These are phyloP conservation scores for Callorhinus ursinus DNA, from an alignment of 2,113 vertebrate genomes.

Conservation along the genomic window DNA sequence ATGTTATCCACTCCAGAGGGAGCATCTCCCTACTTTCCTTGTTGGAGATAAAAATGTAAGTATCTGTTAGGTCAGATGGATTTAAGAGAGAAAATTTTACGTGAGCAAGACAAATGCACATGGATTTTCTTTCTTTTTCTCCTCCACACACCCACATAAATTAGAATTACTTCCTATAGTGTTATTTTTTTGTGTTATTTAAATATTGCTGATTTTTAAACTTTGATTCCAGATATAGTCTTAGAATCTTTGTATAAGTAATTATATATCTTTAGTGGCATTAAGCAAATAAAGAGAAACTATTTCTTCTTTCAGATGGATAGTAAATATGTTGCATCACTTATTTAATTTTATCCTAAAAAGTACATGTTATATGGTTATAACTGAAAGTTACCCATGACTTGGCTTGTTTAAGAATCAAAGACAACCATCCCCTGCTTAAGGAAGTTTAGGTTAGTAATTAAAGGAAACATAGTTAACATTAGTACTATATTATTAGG, in stretches of 20 bases:
- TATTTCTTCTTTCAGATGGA: background rate
- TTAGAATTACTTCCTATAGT: background rate
- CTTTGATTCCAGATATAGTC: background rate
- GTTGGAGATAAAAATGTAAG: conserved; percentile 58
- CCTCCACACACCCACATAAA: background rate
- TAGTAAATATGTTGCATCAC: background rate
- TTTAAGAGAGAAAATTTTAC: conserved; percentile 47
- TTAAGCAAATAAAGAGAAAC: conserved; percentile 42
- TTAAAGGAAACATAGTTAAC: background rate
- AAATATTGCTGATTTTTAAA: conserved; percentile 58
- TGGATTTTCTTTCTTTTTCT: conserved; percentile 48
- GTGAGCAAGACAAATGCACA: background rate
- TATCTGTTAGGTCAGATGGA: conserved; percentile 53
- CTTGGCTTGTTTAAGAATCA: conserved; percentile 3
- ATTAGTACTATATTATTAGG: background rate
- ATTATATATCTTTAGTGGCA: background rate
- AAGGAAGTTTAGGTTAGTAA: background rate
- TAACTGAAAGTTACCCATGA: background rate
- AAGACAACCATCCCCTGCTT: background rate
- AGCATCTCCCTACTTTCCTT: conserved; percentile 44
- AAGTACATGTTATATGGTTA: background rate
- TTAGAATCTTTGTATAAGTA: conserved; percentile 13
- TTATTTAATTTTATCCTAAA: conserved; percentile 41
- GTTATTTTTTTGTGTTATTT: conserved; percentile 26
- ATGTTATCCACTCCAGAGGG: conserved; percentile 57